Conservation (phyloP, 2,113 vertebrate species). For the Anarhynchus alexandrinus region DNA sequence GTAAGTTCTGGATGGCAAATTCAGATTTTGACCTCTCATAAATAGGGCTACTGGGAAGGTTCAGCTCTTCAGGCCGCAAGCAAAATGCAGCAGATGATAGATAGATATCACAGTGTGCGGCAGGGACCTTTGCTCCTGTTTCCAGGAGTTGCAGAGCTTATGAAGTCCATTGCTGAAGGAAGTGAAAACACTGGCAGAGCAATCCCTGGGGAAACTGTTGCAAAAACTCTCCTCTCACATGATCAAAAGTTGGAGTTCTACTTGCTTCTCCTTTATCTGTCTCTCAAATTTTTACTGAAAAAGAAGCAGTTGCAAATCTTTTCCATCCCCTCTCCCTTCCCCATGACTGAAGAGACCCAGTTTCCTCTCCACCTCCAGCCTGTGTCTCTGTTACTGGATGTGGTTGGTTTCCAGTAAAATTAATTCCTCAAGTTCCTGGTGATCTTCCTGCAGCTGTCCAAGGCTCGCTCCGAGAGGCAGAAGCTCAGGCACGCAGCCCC, state of each 20-base stretch:
- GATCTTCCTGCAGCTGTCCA: background rate
- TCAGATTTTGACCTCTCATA: background rate
- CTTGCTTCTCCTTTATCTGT: background rate
- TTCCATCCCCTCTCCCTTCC: background rate
- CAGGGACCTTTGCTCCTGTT: background rate
- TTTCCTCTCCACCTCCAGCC: background rate
- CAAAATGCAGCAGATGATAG: background rate
- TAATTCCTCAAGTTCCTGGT: background rate
- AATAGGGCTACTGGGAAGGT: background rate
- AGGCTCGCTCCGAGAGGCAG: background rate
- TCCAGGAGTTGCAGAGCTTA: background rate
- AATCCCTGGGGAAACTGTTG: background rate
- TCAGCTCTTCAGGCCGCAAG: background rate
- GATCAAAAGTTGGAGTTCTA: background rate
- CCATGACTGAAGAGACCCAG: accelerated
- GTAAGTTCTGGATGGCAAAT: background rate
- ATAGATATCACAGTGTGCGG: no score
- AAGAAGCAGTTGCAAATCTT: background rate
- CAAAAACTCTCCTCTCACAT: background rate
- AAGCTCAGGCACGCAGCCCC: background rate
- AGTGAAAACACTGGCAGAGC: background rate
- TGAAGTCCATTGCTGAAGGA: accelerated
- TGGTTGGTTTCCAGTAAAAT: background rate
- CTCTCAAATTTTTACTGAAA: background rate
- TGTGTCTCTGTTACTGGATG: background rate